Conservation (phyloP, 2,888 invertebrate species). For the Pardosa pseudoannulata region DNA sequence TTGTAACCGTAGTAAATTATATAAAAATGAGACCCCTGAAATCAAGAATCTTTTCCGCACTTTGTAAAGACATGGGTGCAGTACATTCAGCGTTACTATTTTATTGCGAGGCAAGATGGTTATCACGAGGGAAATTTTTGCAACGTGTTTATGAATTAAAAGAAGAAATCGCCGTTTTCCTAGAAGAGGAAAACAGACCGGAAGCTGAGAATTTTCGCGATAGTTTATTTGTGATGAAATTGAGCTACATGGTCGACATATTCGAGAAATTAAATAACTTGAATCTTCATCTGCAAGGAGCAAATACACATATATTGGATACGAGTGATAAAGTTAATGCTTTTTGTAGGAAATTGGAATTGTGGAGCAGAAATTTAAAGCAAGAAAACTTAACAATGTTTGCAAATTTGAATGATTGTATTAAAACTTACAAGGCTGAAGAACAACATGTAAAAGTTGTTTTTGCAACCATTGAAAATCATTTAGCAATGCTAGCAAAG, state of each 20-base stretch:
- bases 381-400: slow-evolving; percentile 42
- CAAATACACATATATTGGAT: slow-evolving; percentile 39
- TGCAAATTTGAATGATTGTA: slow-evolving; percentile 34
- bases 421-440: slow-evolving; percentile 16
- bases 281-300: slow-evolving; percentile 45
- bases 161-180: slow-evolving; percentile 36
- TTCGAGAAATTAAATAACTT: slow-evolving; percentile 52
- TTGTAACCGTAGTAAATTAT: too few species aligned
- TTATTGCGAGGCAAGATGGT: too few species aligned
- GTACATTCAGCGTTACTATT: too few species aligned
- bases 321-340: slow-evolving; percentile 47
- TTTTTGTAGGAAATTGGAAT: slow-evolving; percentile 53
- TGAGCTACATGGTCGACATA: slow-evolving; percentile 56
- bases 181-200: slow-evolving; percentile 44
- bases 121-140: not conserved
- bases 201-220: slow-evolving; percentile 48
- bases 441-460: slow-evolving; percentile 11
- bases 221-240: slow-evolving; percentile 57
- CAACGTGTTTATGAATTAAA: slow-evolving; percentile 5
- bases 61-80: too few species aligned
- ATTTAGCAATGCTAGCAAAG: not conserved
- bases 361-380: slow-evolving; percentile 56
- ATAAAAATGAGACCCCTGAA: too few species aligned
- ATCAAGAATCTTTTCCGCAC: too few species aligned
- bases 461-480: slow-evolving; percentile 7